Evolutionary conservation across 2,113 vertebrate genomes (phyloP), one percentile per base, ranked within the genome.

Genomic region (Coracopsis vasa): DNA sequence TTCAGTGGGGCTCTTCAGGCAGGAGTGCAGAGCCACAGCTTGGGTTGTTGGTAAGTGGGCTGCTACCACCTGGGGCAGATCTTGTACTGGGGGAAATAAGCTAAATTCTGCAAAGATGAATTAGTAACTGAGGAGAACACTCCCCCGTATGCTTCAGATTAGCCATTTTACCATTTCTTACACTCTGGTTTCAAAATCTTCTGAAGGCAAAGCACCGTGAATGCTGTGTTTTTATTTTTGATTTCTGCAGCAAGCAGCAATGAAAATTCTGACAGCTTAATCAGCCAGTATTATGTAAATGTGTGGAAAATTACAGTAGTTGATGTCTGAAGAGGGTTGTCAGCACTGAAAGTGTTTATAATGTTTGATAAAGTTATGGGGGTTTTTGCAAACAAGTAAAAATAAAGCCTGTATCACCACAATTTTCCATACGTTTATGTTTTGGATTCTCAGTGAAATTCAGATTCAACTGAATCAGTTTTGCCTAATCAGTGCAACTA

Each of bases 241-340:
- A 91, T 81, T 89, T 69, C 88, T 92, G 58, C 62, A 90, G 74
- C 85, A 85, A 93, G 92, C 35, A 90, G 88, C 66, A 82, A 91
- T 79, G 77, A 91, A 72, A 95, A 85, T 41, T 81, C 50, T 95
- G 93, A 85, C 91, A 87, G 81, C 78, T 92, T 94, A 95, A 96
- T 97, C 84, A 94, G 69, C 33, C 51, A 66, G 91, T 87, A 94
- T 95, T 96, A 96, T 96, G 95, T 67, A 95, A 96, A 96, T 92
- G 77, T 64, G 33, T 61, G 77, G 84, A n/a, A 96, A 96, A 97
- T 95, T 95, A 95, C 78, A 91, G 93, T 78, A 79, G 83, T 67
- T 94, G 79, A 69, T 90, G 79, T 82, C 88, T 97, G 79, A 94
- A 96, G 92, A 90, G 73, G 74, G 70, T 15, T 95, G 90, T 95